Conservation (phyloP, 2,888 invertebrate genomes). For the Dynastes hyllus region DNA sequence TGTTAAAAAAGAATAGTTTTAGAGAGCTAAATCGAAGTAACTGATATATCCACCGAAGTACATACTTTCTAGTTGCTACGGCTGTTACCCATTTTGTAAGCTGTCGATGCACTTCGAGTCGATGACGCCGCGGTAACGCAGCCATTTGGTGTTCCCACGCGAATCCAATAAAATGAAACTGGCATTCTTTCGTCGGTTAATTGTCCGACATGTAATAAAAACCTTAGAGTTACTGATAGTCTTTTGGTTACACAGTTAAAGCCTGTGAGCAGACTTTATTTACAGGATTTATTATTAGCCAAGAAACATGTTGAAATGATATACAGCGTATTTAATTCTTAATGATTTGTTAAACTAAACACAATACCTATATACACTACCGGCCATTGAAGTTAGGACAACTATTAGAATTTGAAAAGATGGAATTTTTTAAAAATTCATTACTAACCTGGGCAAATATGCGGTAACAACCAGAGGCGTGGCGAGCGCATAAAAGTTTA, state of each 20-base stretch:
- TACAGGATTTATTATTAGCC: not conserved
- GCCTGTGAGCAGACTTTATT: not conserved
- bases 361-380: no score
- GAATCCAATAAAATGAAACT: constrained; percentile 37
- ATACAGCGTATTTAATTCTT: no score
- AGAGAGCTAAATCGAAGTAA: constrained; percentile 17
- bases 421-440: no score
- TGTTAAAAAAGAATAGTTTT: not conserved
- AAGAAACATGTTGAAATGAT: no score
- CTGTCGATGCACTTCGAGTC: constrained; percentile 4
- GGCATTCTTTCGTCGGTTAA: constrained; percentile 26
- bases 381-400: no score
- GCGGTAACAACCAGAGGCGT: no score
- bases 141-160: constrained; percentile 35
- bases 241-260: not conserved
- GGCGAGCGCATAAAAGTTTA: no score
- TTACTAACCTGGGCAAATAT: no score
- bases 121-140: constrained; percentile 7
- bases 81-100: constrained; percentile 1
- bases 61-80: constrained; percentile 7
- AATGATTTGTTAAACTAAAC: no score
- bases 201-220: constrained; percentile 38
- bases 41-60: not conserved
- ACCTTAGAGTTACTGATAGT: not conserved
- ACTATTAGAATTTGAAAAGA: no score